Percentiles rank a stretch among this genome's conserved stretches.
Conservation (phyloP, 2,113 vertebrate species). For the Archocentrus centrarchus region DNA sequence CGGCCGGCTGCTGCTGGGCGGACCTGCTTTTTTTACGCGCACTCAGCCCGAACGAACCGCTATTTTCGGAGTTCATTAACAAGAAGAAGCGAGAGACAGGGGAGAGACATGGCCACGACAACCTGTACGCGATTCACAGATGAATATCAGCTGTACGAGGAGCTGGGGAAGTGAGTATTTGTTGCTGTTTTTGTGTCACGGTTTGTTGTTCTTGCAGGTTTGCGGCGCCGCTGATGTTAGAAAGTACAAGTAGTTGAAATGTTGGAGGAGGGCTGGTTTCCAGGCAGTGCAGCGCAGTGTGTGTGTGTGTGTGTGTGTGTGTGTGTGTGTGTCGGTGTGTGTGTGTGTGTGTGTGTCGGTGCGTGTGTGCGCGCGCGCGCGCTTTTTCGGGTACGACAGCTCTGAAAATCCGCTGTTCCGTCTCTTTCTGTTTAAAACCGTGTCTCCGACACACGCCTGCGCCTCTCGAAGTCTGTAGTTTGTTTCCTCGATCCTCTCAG, state of each 20-base stretch:
- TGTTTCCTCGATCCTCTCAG: not conserved
- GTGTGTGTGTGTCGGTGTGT: not conserved
- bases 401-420: slow-evolving; percentile 50
- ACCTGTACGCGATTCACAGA: slow-evolving; percentile 96
- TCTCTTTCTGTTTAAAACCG: not conserved
- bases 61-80: slow-evolving; percentile 25
- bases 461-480: not conserved
- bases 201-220: not conserved
- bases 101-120: slow-evolving; percentile 90
- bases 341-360: not conserved
- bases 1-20: slow-evolving; percentile 59
- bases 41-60: not conserved
- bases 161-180: slow-evolving; percentile 93
- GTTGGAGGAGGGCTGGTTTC: not conserved
- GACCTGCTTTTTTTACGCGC: slow-evolving; percentile 11
- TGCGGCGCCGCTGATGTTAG: fast-evolving
- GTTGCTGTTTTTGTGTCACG: not conserved
- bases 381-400: slow-evolving; percentile 55
- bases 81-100: slow-evolving; percentile 79
- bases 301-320: not conserved
- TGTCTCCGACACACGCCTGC: not conserved
- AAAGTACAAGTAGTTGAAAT: not conserved
- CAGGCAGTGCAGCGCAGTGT: slow-evolving; percentile 11
- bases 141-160: slow-evolving; percentile 95
- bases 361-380: not conserved